Percentiles rank a stretch among this genome's conserved stretches.
Evolutionary conservation across 1,140 invertebrate genomes (phyloP).

Genomic region (Drosophila bocki): DNA sequence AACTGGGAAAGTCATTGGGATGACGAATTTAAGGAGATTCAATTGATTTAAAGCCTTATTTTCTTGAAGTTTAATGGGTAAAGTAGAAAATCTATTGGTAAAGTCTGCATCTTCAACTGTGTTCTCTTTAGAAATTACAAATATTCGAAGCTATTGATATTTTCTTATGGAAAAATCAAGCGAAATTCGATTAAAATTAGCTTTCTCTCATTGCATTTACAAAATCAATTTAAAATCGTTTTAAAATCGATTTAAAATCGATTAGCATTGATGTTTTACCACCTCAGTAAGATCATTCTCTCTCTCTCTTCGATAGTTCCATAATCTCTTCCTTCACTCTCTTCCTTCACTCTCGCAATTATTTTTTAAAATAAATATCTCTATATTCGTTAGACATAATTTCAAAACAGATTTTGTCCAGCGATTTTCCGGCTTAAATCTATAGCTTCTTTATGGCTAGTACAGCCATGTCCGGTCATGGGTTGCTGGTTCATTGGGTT

Average conservation of each 20-base stretch:
- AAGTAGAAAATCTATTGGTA: background rate
- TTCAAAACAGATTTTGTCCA: background rate
- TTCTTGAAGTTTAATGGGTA: background rate
- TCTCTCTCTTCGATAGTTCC: too few species aligned
- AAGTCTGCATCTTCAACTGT: too few species aligned
- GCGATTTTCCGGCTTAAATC: background rate
- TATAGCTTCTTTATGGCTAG: background rate
- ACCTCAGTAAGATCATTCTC: too few species aligned
- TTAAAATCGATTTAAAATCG: too few species aligned
- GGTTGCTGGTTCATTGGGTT: slow-evolving; percentile 36
- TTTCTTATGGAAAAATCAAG: background rate
- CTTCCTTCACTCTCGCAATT: too few species aligned
- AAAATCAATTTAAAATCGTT: too few species aligned
- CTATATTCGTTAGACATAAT: background rate
- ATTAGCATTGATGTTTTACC: too few species aligned
- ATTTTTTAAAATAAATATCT: background rate
- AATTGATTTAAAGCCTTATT: background rate
- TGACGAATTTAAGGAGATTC: background rate
- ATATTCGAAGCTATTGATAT: background rate
- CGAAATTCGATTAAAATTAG: too few species aligned
- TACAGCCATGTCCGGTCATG: slow-evolving; percentile 61
- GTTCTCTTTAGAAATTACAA: background rate
- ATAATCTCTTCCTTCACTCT: too few species aligned
- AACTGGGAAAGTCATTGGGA: background rate
- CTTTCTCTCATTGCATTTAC: too few species aligned